Evolutionary conservation across 2,113 vertebrate genomes (phyloP).

Genomic region (Platichthys flesus): DNA sequence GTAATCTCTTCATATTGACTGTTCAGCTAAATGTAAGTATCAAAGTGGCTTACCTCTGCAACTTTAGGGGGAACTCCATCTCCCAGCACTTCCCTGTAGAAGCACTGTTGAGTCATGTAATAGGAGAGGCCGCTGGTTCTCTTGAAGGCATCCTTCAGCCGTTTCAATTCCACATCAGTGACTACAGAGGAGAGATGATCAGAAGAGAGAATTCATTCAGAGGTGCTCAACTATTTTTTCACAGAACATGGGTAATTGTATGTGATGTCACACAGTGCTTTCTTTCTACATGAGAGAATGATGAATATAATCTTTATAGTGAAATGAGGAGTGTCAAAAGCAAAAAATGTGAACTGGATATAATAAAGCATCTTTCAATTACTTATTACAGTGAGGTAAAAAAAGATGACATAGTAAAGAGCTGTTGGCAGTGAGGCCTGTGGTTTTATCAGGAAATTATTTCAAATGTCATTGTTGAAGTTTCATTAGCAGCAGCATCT

Average conservation of each 20-base stretch:
- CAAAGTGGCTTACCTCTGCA: conserved; percentile 88
- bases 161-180: conserved; percentile 95
- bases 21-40: neutral
- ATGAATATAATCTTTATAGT: too few relatives aligned
- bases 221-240: neutral
- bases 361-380: too few relatives aligned
- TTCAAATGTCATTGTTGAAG: too few relatives aligned
- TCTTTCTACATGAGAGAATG: too few relatives aligned
- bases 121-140: conserved; percentile 95
- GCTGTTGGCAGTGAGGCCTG: too few relatives aligned
- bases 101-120: conserved; percentile 98
- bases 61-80: conserved; percentile 97
- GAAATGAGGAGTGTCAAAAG: too few relatives aligned
- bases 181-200: conserved; percentile 76
- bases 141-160: conserved; percentile 99
- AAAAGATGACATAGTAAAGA: too few relatives aligned
- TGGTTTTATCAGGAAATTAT: too few relatives aligned
- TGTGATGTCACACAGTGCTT: too few relatives aligned
- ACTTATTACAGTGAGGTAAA: too few relatives aligned
- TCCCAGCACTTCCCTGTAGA: conserved; percentile 96
- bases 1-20: neutral
- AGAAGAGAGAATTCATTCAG: neutral
- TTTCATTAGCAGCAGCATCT: too few relatives aligned
- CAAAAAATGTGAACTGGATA: too few relatives aligned
- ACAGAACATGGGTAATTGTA: neutral